Conservation (phyloP, 2,888 invertebrate species). For the Taenaris catops region DNA sequence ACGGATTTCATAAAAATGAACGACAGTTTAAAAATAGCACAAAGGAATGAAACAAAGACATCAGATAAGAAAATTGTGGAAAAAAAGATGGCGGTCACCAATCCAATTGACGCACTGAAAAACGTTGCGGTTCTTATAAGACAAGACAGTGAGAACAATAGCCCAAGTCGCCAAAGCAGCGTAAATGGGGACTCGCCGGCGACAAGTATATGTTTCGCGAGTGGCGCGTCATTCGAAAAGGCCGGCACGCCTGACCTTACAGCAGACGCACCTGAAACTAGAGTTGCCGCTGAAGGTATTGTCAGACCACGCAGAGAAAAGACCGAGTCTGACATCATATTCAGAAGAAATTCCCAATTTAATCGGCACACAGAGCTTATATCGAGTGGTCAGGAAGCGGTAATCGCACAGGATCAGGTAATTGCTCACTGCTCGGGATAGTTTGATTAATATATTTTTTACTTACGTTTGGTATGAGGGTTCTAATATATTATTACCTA, state of each 20-base stretch:
- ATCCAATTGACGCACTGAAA: constrained; percentile 67
- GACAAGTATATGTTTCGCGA: constrained; percentile 58
- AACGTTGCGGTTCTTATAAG: constrained; percentile 63
- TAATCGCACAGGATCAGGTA: constrained; percentile 77
- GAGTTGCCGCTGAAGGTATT: constrained; percentile 54
- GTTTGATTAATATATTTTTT: constrained; percentile 57
- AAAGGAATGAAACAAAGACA: constrained; percentile 59
- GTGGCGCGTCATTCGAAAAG: constrained; percentile 53
- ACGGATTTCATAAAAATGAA: constrained; percentile 84
- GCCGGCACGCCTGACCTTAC: constrained; percentile 60
- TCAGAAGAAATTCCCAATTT: constrained; percentile 79
- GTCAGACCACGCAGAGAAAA: constrained; percentile 90
- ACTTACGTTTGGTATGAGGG: constrained; percentile 70
- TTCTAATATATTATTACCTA: constrained; percentile 46
- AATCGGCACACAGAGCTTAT: constrained; percentile 63
- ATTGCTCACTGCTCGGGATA: constrained; percentile 68
- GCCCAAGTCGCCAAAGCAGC: constrained; percentile 61
- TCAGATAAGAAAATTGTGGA: constrained; percentile 41
- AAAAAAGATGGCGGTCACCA: constrained; percentile 43
- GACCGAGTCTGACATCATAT: constrained; percentile 92
- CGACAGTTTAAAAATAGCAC: constrained; percentile 69
- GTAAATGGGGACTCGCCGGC: constrained; percentile 65
- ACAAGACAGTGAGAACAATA: constrained; percentile 56
- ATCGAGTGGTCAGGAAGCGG: constrained; percentile 76
- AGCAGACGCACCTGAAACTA: constrained; percentile 50